phyloP scores from a whole-genome alignment of 2,797 vertebrate genomes.

The Danionella dracula region DNA sequence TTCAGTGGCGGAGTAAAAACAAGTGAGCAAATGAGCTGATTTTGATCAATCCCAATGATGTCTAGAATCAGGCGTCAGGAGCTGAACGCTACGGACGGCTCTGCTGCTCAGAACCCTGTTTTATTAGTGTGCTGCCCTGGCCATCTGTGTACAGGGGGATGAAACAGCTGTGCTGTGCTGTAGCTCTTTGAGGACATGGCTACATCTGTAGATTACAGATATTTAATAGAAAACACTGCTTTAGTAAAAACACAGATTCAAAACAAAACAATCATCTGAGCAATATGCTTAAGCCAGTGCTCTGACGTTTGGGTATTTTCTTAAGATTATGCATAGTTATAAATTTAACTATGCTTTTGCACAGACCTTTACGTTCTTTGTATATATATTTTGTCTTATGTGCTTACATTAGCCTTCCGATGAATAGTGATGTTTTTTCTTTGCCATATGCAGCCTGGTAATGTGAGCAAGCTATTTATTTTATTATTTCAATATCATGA shows the following conservation, averaged over 20 bases:
- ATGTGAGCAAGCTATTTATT: no score
- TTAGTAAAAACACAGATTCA: no score
- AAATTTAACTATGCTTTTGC: no score
- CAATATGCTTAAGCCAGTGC: no score
- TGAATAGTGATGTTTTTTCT: no score
- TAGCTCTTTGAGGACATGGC: constrained; percentile 41
- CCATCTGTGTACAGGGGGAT: constrained; percentile 34
- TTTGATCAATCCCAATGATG: constrained; percentile 56
- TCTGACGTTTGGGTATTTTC: no score
- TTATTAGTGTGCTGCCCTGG: constrained; percentile 54
- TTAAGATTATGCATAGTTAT: no score
- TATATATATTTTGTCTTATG: no score
- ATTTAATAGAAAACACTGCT: constrained; percentile 23
- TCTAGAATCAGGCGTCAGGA: constrained; percentile 57
- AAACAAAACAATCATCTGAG: not conserved
- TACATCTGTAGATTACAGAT: constrained; percentile 28
- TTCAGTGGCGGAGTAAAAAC: constrained; percentile 32
- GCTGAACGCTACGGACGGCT: constrained; percentile 46
- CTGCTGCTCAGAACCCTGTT: constrained; percentile 54
- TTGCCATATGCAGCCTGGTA: no score
- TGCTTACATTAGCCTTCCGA: no score
- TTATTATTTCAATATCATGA: no score
- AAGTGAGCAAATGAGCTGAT: constrained; percentile 47
- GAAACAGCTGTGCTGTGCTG: constrained; percentile 49
- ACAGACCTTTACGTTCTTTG: no score